phyloP scores from a whole-genome alignment of 2,113 vertebrate genomes.

The Noturus placidus region DNA sequence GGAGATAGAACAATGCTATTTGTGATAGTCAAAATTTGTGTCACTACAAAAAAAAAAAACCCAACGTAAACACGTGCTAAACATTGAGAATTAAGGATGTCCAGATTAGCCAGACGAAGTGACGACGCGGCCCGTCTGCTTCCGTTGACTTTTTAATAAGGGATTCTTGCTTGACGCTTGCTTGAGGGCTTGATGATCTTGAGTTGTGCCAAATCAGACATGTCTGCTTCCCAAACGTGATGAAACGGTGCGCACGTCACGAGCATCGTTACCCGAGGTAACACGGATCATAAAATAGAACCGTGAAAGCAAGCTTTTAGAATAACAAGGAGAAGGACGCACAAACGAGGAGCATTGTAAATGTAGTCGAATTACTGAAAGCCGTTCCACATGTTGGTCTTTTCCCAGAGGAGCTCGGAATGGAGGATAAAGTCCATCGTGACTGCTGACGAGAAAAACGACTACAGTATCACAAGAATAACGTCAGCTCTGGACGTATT shows the following conservation, averaged over 20 bases:
- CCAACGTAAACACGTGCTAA: neutral
- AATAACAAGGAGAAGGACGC: neutral
- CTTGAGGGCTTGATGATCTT: conserved; percentile 6
- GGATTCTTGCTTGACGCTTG: neutral
- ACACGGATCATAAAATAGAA: neutral
- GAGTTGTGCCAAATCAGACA: neutral
- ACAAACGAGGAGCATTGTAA: conserved; percentile 23
- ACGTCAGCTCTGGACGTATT: neutral
- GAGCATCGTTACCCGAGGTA: neutral
- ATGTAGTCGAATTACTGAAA: neutral
- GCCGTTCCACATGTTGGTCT: neutral
- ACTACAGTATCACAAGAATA: neutral
- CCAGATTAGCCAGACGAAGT: neutral
- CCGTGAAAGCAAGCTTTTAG: neutral
- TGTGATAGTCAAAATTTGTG: neutral
- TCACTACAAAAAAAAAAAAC: neutral
- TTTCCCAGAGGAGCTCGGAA: neutral
- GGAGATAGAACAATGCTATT: neutral
- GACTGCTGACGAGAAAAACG: neutral
- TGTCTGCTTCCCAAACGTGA: neutral
- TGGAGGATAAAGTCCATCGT: neutral
- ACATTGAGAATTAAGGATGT: neutral
- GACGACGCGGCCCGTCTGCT: neutral
- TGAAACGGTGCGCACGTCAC: neutral
- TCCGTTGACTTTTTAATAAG: neutral